Base-by-base conservation (phyloP, 2,888 invertebrate species). In the Tupiocoris notatus region DNA sequence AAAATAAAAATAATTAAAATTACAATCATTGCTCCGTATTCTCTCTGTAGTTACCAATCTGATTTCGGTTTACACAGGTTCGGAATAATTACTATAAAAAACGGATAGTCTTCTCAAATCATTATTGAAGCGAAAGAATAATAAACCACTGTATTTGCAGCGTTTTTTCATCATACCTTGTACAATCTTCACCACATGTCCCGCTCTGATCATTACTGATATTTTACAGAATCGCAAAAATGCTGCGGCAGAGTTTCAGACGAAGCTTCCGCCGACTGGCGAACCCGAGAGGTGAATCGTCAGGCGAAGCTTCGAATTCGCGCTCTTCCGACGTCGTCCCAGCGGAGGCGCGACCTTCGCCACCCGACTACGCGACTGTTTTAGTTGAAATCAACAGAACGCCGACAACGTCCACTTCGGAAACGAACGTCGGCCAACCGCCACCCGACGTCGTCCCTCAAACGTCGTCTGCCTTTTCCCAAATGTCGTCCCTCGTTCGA, bases 191-290 rank as follows among this genome's bases (percentile, higher is more conserved):
- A n/a, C n/a, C n/a, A n/a, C n/a, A n/a, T n/a, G n/a, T n/a, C n/a
- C n/a, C n/a, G n/a, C n/a, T n/a, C n/a, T n/a, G n/a, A n/a, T n/a
- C n/a, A n/a, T n/a, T n/a, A n/a, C n/a, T n/a, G n/a, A n/a, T n/a
- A 39, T 7, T 39, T 80, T 81, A 12, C 80, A 85, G 93, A 57
- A 87, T 94, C 77, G 91, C 91, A 3, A 91, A 91, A 82, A 86
- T 91, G 81, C 82, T 92, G 24, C 87, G 94, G 0, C 90, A 92
- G 82, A 93, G 93, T 80, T 88, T 94, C 66, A 85, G 94, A 39
- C 86, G 93, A 74, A 94, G 94, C 83, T 90, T 94, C 66, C 85
- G 94, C 77, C 88, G 93, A 12, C 84, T 92, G 21, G 79, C 79
- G 67, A 76, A 16, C 73, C 39, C 18, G 59, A 61, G 75, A 17